Conservation (phyloP, 1,140 invertebrate genomes). For the Drosophila leontia region DNA sequence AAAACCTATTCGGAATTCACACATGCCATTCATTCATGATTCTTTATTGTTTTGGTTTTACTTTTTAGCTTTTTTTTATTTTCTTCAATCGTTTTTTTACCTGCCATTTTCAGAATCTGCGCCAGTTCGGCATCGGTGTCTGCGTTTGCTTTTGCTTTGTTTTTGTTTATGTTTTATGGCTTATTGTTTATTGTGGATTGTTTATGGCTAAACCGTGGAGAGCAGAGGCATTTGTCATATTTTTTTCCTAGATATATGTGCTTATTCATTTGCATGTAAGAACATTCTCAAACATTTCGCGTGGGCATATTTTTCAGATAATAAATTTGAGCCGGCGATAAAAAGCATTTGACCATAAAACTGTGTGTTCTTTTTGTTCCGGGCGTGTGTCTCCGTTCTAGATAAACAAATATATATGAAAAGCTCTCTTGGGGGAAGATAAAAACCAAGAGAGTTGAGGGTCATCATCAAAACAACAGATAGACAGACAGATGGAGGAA, state of each 20-base stretch:
- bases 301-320: slow-evolving; percentile 73
- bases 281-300: slow-evolving; percentile 64
- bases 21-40: slow-evolving; percentile 39
- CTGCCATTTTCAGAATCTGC: slow-evolving; percentile 24
- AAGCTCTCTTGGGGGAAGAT: slow-evolving; percentile 34
- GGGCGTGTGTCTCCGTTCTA: slow-evolving; percentile 6
- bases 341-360: slow-evolving; percentile 70
- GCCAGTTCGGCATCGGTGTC: slow-evolving; percentile 5
- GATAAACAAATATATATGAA: slow-evolving; percentile 62
- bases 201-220: slow-evolving; percentile 32
- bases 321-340: slow-evolving; percentile 73
- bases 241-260: slow-evolving; percentile 35
- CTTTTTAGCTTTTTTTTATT: slow-evolving; percentile 14
- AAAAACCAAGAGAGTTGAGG: slow-evolving; percentile 12
- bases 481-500: slow-evolving; percentile 19
- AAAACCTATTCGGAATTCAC: slow-evolving; percentile 18
- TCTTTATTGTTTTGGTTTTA: slow-evolving; percentile 30
- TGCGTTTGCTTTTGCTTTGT: slow-evolving; percentile 49
- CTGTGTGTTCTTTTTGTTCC: slow-evolving; percentile 18
- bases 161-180: slow-evolving; percentile 71
- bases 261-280: slow-evolving; percentile 65
- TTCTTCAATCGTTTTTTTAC: slow-evolving; percentile 37
- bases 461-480: slow-evolving; percentile 30
- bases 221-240: slow-evolving; percentile 44
- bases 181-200: slow-evolving; percentile 65